Percentiles rank a stretch among this genome's conserved stretches.
These are phyloP conservation scores for Ammodytes marinus DNA, from an alignment of 2,113 vertebrate genomes.

Conservation along the genomic window DNA sequence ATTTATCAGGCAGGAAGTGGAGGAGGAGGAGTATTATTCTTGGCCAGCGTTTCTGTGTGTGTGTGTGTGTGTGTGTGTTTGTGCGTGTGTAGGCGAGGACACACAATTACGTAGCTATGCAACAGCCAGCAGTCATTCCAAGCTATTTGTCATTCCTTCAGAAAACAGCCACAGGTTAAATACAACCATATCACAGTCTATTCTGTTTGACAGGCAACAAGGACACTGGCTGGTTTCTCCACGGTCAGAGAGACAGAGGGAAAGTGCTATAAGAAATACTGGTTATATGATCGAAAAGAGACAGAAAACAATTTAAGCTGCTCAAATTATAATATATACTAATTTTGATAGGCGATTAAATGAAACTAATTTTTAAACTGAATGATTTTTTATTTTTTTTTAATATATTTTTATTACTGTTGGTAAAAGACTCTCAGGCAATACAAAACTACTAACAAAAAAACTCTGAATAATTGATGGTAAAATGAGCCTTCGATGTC, in stretches of 20 bases:
- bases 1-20: conserved; percentile 51
- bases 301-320: not conserved
- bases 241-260: conserved; percentile 11
- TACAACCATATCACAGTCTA: conserved; percentile 23
- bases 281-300: not conserved
- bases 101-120: conserved; percentile 56
- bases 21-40: conserved; percentile 61
- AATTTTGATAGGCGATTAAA: too few relatives aligned
- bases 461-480: not conserved
- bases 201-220: conserved; percentile 23
- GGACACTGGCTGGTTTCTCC: not conserved
- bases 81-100: conserved; percentile 48
- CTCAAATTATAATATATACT: not conserved
- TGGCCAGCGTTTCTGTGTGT: conserved; percentile 32
- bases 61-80: conserved; percentile 30
- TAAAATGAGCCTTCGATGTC: not conserved
- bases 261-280: conserved; percentile 19
- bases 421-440: not conserved
- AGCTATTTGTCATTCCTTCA: conserved; percentile 54
- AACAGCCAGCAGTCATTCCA: conserved; percentile 49
- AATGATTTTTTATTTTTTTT: too few relatives aligned
- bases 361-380: too few relatives aligned
- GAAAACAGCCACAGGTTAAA: conserved; percentile 58
- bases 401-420: not conserved
- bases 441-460: not conserved